phyloP scores from a whole-genome alignment of 2,113 vertebrate species.

The Isichthys henryi region DNA sequence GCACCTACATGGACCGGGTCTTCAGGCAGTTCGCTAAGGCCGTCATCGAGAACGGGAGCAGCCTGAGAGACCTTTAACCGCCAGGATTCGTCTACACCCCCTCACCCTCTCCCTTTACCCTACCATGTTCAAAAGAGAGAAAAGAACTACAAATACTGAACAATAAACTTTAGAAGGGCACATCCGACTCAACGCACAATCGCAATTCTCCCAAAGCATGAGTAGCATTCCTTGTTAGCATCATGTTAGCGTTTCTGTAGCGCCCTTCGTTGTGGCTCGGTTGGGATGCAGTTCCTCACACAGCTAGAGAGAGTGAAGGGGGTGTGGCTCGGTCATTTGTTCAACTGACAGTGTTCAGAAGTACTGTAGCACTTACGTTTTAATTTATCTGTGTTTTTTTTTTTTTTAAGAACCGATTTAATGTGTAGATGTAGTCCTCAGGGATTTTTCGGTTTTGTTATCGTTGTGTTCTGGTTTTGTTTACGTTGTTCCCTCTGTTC shows the following conservation, averaged over 20 bases:
- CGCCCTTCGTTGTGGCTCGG: background rate
- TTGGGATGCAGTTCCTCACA: background rate
- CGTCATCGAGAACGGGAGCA: conserved; percentile 78
- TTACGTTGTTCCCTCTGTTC: conserved; percentile 7
- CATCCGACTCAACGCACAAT: conserved; percentile 28
- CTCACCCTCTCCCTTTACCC: conserved; percentile 16
- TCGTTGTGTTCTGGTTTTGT: background rate
- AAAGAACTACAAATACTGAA: conserved; percentile 4
- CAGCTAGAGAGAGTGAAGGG: background rate
- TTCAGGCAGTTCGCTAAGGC: conserved; percentile 93
- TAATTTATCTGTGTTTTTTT: background rate
- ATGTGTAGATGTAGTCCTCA: conserved; percentile 48
- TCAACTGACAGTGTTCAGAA: conserved; percentile 34
- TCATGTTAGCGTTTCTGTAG: background rate
- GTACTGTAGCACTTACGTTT: conserved; percentile 39
- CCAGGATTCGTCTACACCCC: conserved; percentile 15
- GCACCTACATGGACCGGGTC: conserved; percentile 97
- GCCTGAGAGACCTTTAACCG: conserved; percentile 59
- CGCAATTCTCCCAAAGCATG: background rate
- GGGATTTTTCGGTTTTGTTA: conserved; percentile 39
- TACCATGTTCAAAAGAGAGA: conserved; percentile 44
- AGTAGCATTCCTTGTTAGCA: conserved; percentile 3
- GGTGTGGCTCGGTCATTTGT: conserved; percentile 14
- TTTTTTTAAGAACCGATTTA: conserved; percentile 4
- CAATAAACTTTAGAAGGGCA: conserved; percentile 43